A percentile compares a stretch with the other conserved stretches of the same genome.
These are phyloP conservation scores for Spicauda simplicius DNA, from an alignment of 2,888 invertebrate genomes.

Conservation along the genomic window DNA sequence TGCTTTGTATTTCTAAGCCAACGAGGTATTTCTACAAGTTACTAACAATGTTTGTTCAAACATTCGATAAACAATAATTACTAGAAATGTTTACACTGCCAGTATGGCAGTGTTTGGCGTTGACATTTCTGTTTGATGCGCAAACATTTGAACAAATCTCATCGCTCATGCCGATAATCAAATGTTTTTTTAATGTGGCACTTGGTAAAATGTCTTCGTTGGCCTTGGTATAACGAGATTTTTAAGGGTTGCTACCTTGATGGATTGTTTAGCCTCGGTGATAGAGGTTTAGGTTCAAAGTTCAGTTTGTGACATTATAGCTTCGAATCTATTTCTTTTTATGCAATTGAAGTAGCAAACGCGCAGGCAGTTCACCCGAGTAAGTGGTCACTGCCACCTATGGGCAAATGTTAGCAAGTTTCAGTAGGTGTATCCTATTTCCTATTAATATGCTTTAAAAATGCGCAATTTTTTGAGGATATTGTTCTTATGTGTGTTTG, in stretches of 20 bases:
- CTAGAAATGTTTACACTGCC: conserved; percentile 18
- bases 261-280: too few species aligned
- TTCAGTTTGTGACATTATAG: too few species aligned
- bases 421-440: too few species aligned
- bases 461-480: too few species aligned
- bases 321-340: too few species aligned
- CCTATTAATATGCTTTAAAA: too few species aligned
- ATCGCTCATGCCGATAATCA: conserved; percentile 5
- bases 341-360: too few species aligned
- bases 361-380: too few species aligned
- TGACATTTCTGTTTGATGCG: conserved; percentile 9
- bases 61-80: conserved; percentile 24
- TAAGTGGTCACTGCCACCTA: too few species aligned
- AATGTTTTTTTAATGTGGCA: not conserved
- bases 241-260: not conserved
- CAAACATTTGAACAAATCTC: conserved; percentile 23
- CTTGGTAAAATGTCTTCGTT: not conserved
- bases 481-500: too few species aligned
- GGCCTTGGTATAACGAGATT: not conserved
- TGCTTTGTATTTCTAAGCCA: not conserved
- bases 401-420: too few species aligned
- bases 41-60: conserved; percentile 32
- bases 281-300: too few species aligned
- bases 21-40: conserved; percentile 6
- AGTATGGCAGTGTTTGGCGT: conserved; percentile 4